Evolutionary conservation across 1,140 invertebrate genomes (phyloP).

Genomic region (Daktulosphaira vitifoliae): DNA sequence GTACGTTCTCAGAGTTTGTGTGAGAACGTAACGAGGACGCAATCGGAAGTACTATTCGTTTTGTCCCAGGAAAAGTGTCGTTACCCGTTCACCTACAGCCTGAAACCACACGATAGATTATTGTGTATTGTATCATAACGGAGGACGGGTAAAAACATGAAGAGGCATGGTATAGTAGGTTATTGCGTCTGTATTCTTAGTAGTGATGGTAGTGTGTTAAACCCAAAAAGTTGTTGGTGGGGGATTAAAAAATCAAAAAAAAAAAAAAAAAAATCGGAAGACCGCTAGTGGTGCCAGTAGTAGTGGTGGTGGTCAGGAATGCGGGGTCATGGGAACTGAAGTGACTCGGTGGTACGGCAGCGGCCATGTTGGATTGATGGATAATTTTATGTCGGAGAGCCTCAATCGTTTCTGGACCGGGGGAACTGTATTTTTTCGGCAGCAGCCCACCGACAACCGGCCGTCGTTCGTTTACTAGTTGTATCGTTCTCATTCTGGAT

Average conservation of each 20-base stretch:
- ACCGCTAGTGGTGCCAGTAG: conserved; percentile 10
- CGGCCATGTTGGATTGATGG: conserved; percentile 34
- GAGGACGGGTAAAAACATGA: neutral
- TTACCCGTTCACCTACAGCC: conserved; percentile 31
- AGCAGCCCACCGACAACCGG: conserved; percentile 26
- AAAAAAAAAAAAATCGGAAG: conserved; percentile 12
- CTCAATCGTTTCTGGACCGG: conserved; percentile 32
- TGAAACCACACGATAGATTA: conserved; percentile 14
- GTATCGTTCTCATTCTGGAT: neutral
- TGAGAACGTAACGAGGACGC: too few relatives aligned
- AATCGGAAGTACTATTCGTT: conserved; percentile 6
- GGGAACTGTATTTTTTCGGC: conserved; percentile 32
- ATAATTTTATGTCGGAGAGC: conserved; percentile 28
- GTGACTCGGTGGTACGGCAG: conserved; percentile 23
- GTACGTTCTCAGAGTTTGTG: too few relatives aligned
- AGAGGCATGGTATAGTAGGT: neutral
- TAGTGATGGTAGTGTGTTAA: neutral
- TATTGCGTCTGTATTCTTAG: too few relatives aligned
- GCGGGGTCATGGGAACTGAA: conserved; percentile 33
- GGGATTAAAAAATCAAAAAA: conserved; percentile 17
- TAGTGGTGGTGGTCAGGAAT: conserved; percentile 26
- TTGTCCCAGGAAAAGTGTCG: conserved; percentile 21
- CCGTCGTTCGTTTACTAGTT: conserved; percentile 10
- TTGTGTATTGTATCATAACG: neutral
- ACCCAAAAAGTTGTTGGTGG: neutral